Conservation (phyloP, 2,888 invertebrate genomes). For the Pseudoips prasinana region DNA sequence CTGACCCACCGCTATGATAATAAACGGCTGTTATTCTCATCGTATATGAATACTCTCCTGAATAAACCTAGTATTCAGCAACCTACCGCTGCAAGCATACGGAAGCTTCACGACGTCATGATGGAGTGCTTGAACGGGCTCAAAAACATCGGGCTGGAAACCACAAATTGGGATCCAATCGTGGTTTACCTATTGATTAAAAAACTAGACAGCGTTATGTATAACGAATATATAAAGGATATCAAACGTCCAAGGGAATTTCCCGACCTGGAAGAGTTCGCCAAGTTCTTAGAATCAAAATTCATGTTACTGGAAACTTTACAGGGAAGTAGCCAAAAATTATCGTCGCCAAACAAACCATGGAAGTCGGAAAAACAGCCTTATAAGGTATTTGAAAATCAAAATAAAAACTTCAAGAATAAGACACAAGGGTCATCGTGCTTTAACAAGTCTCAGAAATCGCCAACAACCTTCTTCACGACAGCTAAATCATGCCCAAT, state of each 20-base stretch:
- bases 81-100: neutral
- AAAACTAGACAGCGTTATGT: slow-evolving; percentile 1
- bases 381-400: neutral
- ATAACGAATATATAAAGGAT: slow-evolving; percentile 2
- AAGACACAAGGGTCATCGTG: neutral
- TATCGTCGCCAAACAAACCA: neutral
- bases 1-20: slow-evolving; percentile 5
- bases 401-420: slow-evolving; percentile 2
- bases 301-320: slow-evolving; percentile 1
- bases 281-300: slow-evolving; percentile 2
- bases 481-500: slow-evolving; percentile 5
- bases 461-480: slow-evolving; percentile 2
- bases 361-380: neutral
- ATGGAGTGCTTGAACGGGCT: slow-evolving; percentile 6
- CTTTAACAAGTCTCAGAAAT: slow-evolving; percentile 2
- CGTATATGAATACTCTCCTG: slow-evolving; percentile 2
- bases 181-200: slow-evolving; percentile 2
- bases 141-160: slow-evolving; percentile 1
- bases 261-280: slow-evolving; percentile 4
- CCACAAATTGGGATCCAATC: slow-evolving; percentile 1
- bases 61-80: slow-evolving; percentile 3
- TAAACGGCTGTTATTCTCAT: slow-evolving; percentile 2
- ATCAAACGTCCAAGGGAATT: slow-evolving; percentile 2
- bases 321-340: neutral
- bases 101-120: slow-evolving; percentile 2